Conservation (phyloP, 2,888 invertebrate species). For the Merodon equestris region DNA sequence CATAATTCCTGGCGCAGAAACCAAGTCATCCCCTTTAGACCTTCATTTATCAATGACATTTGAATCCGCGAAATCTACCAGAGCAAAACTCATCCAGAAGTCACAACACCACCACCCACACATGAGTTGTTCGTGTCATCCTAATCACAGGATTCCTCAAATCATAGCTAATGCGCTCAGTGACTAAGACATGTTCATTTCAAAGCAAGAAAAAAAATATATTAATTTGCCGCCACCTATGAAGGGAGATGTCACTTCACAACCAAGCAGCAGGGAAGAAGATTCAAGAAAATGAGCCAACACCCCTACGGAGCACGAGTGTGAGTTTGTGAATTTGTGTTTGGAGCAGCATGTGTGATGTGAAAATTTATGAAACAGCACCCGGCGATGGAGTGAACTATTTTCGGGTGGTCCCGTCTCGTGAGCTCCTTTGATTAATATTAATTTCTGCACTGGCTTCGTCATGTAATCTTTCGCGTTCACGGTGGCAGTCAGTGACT, state of each 20-base stretch:
- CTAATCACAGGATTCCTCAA: constrained; percentile 51
- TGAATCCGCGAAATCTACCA: constrained; percentile 47
- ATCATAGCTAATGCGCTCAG: constrained; percentile 40
- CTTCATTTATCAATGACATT: constrained; percentile 63
- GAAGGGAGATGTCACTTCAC: constrained; percentile 39
- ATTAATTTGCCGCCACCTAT: constrained; percentile 62
- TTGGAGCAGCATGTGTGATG: constrained; percentile 56
- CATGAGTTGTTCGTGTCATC: constrained; percentile 26
- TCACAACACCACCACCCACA: constrained; percentile 59
- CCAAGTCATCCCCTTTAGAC: constrained; percentile 37
- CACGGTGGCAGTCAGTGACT: constrained; percentile 57
- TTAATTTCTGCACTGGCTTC: constrained; percentile 65
- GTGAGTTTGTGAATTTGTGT: constrained; percentile 5
- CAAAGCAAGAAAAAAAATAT: constrained; percentile 17
- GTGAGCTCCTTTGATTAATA: constrained; percentile 66
- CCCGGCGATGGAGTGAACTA: constrained; percentile 39
- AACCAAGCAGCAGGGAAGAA: constrained; percentile 32
- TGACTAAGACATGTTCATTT: constrained; percentile 36
- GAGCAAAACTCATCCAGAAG: constrained; percentile 20
- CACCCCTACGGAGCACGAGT: constrained; percentile 10
- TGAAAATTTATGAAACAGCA: constrained; percentile 63
- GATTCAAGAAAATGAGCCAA: neutral
- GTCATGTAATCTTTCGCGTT: constrained; percentile 45
- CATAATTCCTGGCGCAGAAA: constrained; percentile 6
- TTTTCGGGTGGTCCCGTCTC: constrained; percentile 67